Percentiles rank a stretch among this genome's conserved stretches.
Evolutionary conservation across 1,140 invertebrate species (phyloP).

Genomic region (Drosophila pachea): DNA sequence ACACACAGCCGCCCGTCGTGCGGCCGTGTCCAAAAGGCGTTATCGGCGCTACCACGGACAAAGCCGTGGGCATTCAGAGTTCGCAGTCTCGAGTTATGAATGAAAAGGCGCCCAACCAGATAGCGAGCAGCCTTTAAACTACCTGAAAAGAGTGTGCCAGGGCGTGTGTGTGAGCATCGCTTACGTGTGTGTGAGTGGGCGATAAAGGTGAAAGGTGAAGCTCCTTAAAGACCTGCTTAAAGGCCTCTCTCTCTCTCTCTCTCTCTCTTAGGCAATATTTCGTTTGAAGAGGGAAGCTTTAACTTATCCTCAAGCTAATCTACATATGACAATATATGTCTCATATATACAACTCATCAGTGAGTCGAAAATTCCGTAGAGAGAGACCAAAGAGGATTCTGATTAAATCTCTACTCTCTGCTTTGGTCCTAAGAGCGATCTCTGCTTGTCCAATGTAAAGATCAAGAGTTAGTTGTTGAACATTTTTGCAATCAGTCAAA

Average conservation of each 20-base stretch:
- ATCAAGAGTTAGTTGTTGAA: neutral
- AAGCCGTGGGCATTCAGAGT: slow-evolving; percentile 23
- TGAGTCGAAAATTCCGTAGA: no score
- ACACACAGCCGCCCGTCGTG: slow-evolving; percentile 55
- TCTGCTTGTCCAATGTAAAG: neutral
- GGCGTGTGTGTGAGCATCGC: neutral
- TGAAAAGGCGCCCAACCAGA: slow-evolving; percentile 6
- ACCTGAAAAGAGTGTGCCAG: slow-evolving; percentile 14
- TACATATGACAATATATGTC: no score
- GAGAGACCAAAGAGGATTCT: no score
- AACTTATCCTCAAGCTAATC: no score
- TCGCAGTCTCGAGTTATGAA: slow-evolving; percentile 38
- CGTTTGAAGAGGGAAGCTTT: no score
- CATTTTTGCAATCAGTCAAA: slow-evolving; percentile 21
- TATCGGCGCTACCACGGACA: slow-evolving; percentile 44
- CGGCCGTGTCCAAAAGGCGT: slow-evolving; percentile 38
- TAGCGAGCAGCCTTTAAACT: slow-evolving; percentile 17
- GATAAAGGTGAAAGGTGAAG: neutral
- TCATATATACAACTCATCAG: no score
- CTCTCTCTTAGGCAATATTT: no score
- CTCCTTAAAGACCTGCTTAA: no score
- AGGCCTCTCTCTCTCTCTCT: no score
- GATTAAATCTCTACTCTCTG: no score
- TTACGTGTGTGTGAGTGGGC: neutral
- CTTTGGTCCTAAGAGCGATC: no score